These are phyloP conservation scores for Eremobia ochroleuca DNA, from an alignment of 2,888 invertebrate genomes.

Conservation along the genomic window DNA sequence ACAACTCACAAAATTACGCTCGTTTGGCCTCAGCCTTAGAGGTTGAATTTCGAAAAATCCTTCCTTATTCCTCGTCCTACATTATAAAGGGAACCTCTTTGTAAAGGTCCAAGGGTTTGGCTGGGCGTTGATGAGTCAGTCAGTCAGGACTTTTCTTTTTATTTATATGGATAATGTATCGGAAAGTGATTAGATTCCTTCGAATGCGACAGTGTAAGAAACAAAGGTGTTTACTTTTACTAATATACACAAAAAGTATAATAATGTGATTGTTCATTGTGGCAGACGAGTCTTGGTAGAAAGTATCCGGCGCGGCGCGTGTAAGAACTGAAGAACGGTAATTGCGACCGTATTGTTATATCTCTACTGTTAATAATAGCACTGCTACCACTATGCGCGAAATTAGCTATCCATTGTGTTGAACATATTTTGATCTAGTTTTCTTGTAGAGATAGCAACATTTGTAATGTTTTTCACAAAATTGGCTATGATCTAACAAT, in stretches of 20 bases:
- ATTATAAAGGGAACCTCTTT: too few species aligned
- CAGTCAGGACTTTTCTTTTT: too few species aligned
- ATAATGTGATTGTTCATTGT: constrained; percentile 85
- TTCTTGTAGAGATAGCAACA: constrained; percentile 40
- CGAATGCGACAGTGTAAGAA: constrained; percentile 45
- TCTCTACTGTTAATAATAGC: constrained; percentile 65
- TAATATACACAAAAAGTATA: constrained; percentile 83
- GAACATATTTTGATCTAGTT: constrained; percentile 58
- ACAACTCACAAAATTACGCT: too few species aligned
- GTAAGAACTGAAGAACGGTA: constrained; percentile 79
- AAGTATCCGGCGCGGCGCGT: constrained; percentile 83
- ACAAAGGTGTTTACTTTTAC: constrained; percentile 80
- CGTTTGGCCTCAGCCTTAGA: too few species aligned
- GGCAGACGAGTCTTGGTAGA: constrained; percentile 80
- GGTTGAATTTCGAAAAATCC: too few species aligned
- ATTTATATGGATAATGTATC: too few species aligned
- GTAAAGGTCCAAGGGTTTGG: too few species aligned
- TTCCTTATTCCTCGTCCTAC: too few species aligned
- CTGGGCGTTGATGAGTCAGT: too few species aligned
- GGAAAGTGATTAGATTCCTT: constrained; percentile 44
- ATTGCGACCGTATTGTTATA: constrained; percentile 81
- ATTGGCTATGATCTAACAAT: constrained; percentile 32
- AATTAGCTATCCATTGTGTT: constrained; percentile 62
- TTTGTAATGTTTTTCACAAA: constrained; percentile 37
- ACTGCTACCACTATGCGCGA: constrained; percentile 52